Base-by-base conservation (phyloP, 2,113 vertebrate species). In the Cyphomyrus plagiostoma region DNA sequence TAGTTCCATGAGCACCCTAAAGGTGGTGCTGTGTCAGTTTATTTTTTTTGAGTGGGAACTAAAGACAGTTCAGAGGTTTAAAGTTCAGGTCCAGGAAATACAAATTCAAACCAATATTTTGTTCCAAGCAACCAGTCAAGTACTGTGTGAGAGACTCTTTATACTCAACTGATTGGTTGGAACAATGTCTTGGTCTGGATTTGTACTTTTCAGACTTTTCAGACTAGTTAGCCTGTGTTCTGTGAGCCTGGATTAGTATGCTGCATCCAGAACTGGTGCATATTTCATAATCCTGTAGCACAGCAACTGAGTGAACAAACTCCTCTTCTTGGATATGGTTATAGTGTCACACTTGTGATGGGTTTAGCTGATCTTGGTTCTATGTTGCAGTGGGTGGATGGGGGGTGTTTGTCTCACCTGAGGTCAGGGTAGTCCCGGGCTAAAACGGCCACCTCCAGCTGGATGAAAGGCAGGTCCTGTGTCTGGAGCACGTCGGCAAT, bases 401-500 rank as follows among this genome's bases (percentile, higher is more conserved):
- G 23, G 62, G 9, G n/a, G 62, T 3, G 3, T 30, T 30, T 11
- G 62, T 70, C 88, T 89, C 45, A 99, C 98, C 97, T 96, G 92
- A 99, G 94, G 92, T 99, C 98, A 0, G 98, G 97, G 88, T 96
- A 97, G 0, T 5, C 89, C 0, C 19, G 93, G 35, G 94, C 95
- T 0, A 98, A 94, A 0, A 91, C 95, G 2, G 92, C 96, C 11
- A 98, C 94, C 90, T 97, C 95, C 1, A 98, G 92, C 95, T 97
- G 97, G 77, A 99, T 96, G 86, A 96, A 95, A 0, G 95, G 95
- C 56, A 95, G 89, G 89, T 98, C 96, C 87, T 99, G 97, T 74
- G 98, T 96, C 87, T 91, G 94, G 56, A 99, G 94, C 52, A 99
- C 94, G 92, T 97, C 97, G 0, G 97, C 97, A 0, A 99, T 92